A percentile compares a stretch with the other conserved stretches of the same genome.
Evolutionary conservation across 2,888 invertebrate species (phyloP).

Genomic region (Limnephilus auricula): DNA sequence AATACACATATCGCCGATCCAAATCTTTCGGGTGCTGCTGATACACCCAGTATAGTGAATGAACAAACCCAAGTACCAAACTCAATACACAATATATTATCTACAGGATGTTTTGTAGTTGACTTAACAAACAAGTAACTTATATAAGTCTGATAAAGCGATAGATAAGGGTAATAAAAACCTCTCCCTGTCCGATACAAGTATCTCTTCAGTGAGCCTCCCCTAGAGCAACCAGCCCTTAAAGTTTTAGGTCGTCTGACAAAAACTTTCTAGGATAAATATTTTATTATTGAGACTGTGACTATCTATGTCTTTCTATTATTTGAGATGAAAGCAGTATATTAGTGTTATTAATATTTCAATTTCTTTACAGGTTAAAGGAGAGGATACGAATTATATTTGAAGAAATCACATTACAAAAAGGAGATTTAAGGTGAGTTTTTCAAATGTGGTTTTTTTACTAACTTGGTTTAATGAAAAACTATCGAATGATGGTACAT

Average conservation of each 20-base stretch:
- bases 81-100: not conserved
- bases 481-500: too few relatives aligned
- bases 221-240: not conserved
- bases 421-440: constrained; percentile 85
- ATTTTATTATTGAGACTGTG: constrained; percentile 23
- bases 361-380: constrained; percentile 79
- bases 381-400: constrained; percentile 90
- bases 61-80: not conserved
- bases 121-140: not conserved
- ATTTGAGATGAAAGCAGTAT: not conserved
- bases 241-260: constrained; percentile 8
- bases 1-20: too few relatives aligned
- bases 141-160: not conserved
- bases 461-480: too few relatives aligned
- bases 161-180: not conserved
- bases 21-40: too few relatives aligned
- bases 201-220: constrained; percentile 1
- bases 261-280: constrained; percentile 23
- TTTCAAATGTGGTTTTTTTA: not conserved
- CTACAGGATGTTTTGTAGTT: not conserved
- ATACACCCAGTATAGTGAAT: not conserved
- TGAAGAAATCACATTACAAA: constrained; percentile 87
- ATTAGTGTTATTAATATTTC: not conserved
- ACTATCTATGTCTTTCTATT: constrained; percentile 18
- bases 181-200: not conserved